Conservation (phyloP, 2,797 vertebrate genomes). For the Coregonus suidteri region DNA sequence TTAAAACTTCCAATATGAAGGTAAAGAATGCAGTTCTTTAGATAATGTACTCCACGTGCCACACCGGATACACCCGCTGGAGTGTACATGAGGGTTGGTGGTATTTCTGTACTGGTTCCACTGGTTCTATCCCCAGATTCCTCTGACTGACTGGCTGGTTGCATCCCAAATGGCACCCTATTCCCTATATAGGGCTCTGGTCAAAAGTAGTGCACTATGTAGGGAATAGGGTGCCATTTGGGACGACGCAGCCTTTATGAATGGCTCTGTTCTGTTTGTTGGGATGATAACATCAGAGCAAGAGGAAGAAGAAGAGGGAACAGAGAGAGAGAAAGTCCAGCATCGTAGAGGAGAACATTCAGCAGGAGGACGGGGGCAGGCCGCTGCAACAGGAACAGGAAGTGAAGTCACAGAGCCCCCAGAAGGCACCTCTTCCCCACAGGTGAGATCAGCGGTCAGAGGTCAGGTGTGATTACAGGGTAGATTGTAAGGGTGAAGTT, state of each 20-base stretch:
- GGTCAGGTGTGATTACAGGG: constrained; percentile 12
- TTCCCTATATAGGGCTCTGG: not conserved
- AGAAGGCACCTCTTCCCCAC: constrained; percentile 63
- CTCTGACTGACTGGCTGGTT: not conserved
- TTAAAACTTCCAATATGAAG: not conserved
- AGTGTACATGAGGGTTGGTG: not conserved
- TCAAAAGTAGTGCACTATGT: not conserved
- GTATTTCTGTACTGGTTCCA: not conserved
- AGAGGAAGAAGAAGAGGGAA: constrained; percentile 75
- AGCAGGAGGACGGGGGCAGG: constrained; percentile 10
- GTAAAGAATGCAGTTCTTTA: not conserved
- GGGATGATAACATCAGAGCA: constrained; percentile 68
- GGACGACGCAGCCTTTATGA: not conserved
- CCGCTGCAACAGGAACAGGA: constrained; percentile 52
- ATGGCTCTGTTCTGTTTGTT: constrained; percentile 25
- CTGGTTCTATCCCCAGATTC: not conserved
- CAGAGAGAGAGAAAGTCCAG: constrained; percentile 62
- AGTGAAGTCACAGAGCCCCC: constrained; percentile 56
- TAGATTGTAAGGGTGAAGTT: not conserved
- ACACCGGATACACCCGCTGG: not conserved
- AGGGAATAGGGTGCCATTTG: not conserved
- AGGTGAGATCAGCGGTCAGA: constrained; percentile 64
- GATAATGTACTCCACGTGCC: not conserved
- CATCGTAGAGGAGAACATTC: not conserved
- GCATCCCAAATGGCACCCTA: not conserved